Conservation (phyloP, 2,888 invertebrate species). For the Antitype chi region DNA sequence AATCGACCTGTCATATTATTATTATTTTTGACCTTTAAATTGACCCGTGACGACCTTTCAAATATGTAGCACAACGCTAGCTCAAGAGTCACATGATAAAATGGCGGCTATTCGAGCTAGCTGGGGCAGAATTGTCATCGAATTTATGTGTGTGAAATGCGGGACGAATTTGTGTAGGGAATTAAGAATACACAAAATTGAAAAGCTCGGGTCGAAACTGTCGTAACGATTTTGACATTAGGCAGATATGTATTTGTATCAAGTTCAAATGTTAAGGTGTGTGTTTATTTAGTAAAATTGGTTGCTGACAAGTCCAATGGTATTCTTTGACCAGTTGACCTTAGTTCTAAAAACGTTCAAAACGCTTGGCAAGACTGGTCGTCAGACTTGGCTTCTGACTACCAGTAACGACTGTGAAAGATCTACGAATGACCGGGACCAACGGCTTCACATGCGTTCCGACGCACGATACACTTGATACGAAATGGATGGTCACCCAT, state of each 20-base stretch:
- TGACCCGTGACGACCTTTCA: constrained; percentile 29
- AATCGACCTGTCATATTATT: background rate
- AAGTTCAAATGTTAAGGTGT: background rate
- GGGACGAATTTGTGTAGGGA: constrained; percentile 13
- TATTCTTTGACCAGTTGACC: background rate
- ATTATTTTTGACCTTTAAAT: constrained; percentile 27
- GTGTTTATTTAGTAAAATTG: background rate
- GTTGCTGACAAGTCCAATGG: background rate
- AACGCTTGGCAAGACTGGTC: no score
- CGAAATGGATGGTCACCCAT: no score
- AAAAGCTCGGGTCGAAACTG: background rate
- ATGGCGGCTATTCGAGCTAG: constrained; percentile 19
- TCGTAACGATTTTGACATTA: background rate
- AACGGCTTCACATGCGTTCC: no score
- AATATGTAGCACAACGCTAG: constrained; percentile 3
- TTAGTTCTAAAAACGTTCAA: background rate
- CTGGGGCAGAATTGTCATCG: constrained; percentile 1
- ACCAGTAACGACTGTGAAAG: no score
- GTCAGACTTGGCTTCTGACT: no score
- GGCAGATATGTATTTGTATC: background rate
- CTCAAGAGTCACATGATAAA: constrained; percentile 19
- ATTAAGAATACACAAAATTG: constrained; percentile 6
- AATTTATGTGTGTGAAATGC: background rate
- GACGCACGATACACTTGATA: no score
- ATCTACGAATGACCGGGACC: no score